Base-by-base conservation (phyloP, 2,888 invertebrate genomes). In the Reticulitermes lucifugus region DNA sequence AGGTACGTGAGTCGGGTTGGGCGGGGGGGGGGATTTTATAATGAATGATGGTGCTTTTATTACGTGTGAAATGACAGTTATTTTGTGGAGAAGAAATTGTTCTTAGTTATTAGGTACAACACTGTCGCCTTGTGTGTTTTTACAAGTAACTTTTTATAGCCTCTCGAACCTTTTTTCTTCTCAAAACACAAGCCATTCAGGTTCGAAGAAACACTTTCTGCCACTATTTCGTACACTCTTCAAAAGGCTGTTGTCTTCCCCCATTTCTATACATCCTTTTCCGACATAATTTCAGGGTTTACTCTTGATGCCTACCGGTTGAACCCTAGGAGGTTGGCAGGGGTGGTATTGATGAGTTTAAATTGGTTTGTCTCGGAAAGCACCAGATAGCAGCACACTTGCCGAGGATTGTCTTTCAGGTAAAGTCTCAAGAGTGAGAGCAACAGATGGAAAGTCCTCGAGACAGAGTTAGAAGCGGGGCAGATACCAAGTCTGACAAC, bases 11-110 rank as follows among this genome's bases (percentile, higher is more conserved):
- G 41, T 1, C 46, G 22, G n/a, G 41, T 46, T 46, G 12, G 46
- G 9, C 6, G 10, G 35, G 7, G 10, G 46, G 46, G 9, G 46
- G 46, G n/a, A 51, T 77, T 35, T 35, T 43, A n/a, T 46, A 18
- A 6, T 46, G 77, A 46, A 21, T 77, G 77, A 51, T 77, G 51
- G 77, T 46, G n/a, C 14, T 73, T 81, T 81, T 81, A 81, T 81
- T 81, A 81, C 43, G 60, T 81, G 59, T 43, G 65, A 81, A 81
- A 81, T 81, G 81, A 70, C 70, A 81, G 81, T 81, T 65, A 81
- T 81, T 77, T 46, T 77, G 22, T 46, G 46, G n/a, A 77, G 46
- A 77, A 77, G n/a, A 9, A 35, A 46, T n/a, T n/a, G n/a, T n/a
- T n/a, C 22, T 46, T n/a, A 77, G 77, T 46, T 77, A 77, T 77